These are phyloP conservation scores for Tribolium castaneum DNA, from an alignment of 1,140 invertebrate genomes.

Conservation along the genomic window DNA sequence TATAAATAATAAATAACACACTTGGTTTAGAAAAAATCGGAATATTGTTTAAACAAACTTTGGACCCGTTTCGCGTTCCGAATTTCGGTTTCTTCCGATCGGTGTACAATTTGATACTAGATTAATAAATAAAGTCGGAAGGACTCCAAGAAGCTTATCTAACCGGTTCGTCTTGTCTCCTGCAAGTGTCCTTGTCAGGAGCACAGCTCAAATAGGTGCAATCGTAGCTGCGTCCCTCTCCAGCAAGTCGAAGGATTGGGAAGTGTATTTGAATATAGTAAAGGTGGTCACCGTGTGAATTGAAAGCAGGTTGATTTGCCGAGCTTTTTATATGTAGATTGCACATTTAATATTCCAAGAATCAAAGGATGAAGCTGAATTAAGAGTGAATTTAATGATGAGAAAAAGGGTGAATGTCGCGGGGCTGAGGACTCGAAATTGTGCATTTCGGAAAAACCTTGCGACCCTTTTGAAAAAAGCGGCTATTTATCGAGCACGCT, in stretches of 20 bases:
- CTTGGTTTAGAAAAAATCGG: too few relatives aligned
- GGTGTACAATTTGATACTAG: constrained; percentile 42
- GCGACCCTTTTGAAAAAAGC: neutral
- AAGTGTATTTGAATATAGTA: constrained; percentile 50
- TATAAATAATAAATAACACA: too few relatives aligned
- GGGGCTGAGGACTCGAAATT: neutral
- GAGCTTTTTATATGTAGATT: constrained; percentile 58
- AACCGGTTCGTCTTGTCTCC: constrained; percentile 54
- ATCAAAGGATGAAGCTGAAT: constrained; percentile 48
- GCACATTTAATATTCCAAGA: constrained; percentile 42
- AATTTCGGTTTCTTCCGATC: constrained; percentile 27
- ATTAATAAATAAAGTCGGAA: constrained; percentile 42
- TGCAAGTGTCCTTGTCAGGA: constrained; percentile 49
- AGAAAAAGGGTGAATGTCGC: constrained; percentile 27
- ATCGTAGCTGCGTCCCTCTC: constrained; percentile 47
- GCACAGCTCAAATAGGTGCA: constrained; percentile 50
- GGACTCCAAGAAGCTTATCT: constrained; percentile 52
- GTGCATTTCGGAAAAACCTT: neutral
- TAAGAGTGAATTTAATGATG: constrained; percentile 47
- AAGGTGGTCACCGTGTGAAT: constrained; percentile 58
- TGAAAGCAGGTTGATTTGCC: constrained; percentile 56
- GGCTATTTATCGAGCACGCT: constrained; percentile 23
- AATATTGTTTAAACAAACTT: too few relatives aligned
- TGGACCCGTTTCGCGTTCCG: neutral
- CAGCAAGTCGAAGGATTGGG: constrained; percentile 53